A percentile compares a stretch with the other conserved stretches of the same genome.
Conservation (phyloP, 2,113 vertebrate species). For the Paedocypris sp. region DNA sequence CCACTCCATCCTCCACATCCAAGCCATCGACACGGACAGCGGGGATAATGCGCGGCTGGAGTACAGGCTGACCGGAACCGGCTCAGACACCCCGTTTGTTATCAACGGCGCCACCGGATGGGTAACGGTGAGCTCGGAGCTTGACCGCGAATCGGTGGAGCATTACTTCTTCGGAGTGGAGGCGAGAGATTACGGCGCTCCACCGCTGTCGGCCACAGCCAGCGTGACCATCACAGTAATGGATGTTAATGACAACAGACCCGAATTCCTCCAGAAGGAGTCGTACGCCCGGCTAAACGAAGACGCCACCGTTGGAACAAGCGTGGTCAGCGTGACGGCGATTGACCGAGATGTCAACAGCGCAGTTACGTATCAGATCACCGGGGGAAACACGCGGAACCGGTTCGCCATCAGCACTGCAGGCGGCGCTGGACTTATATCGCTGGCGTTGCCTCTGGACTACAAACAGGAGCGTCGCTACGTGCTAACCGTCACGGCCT, state of each 20-base stretch:
- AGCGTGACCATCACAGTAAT: conserved; percentile 92
- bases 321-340: conserved; percentile 82
- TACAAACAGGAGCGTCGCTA: conserved; percentile 97
- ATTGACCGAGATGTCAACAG: conserved; percentile 93
- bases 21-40: conserved; percentile 89
- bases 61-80: conserved; percentile 79
- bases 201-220: conserved; percentile 82
- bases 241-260: conserved; percentile 95
- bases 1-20: conserved; percentile 93
- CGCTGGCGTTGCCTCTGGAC: conserved; percentile 85
- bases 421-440: conserved; percentile 77
- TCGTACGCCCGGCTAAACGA: conserved; percentile 90
- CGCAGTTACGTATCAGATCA: conserved; percentile 93
- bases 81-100: conserved; percentile 77
- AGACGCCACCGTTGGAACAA: conserved; percentile 84
- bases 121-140: conserved; percentile 84
- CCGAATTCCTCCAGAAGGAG: conserved; percentile 88
- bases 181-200: conserved; percentile 84
- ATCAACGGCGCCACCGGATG: conserved; percentile 93
- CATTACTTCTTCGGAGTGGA: conserved; percentile 93
- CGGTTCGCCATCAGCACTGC: conserved; percentile 94
- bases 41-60: conserved; percentile 86
- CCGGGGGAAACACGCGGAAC: conserved; percentile 90
- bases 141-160: conserved; percentile 90
- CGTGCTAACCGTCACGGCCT: conserved; percentile 84